Percentiles rank a stretch among this genome's conserved stretches.
Evolutionary conservation across 1,140 invertebrate genomes (phyloP).

Genomic region (Dinoponera quadriceps): DNA sequence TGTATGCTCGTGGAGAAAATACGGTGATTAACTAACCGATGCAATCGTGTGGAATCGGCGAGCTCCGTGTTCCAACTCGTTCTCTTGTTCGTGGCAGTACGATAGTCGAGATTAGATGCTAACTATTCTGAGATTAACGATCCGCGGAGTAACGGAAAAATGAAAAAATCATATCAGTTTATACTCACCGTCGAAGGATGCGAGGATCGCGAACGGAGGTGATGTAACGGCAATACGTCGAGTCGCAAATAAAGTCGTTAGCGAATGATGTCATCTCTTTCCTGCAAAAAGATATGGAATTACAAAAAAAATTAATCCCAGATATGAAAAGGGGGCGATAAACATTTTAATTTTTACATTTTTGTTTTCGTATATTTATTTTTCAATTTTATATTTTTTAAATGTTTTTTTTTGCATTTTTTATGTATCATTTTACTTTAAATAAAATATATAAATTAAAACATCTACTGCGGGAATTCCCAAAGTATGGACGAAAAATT

Average conservation of each 20-base stretch:
- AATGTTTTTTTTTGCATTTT: too few relatives aligned
- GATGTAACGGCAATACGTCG: neutral
- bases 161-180: neutral
- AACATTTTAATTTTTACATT: constrained; percentile 1
- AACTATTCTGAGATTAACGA: constrained; percentile 9
- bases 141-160: too few relatives aligned
- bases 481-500: too few relatives aligned
- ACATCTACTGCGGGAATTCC: too few relatives aligned
- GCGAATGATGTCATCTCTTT: neutral
- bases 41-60: neutral
- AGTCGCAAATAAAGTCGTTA: constrained; percentile 16
- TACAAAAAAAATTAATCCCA: neutral
- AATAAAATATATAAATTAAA: too few relatives aligned
- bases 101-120: constrained; percentile 25
- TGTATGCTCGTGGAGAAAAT: neutral
- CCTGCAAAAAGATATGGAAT: neutral
- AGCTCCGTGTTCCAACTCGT: neutral
- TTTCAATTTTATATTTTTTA: too few relatives aligned
- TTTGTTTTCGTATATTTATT: too few relatives aligned
- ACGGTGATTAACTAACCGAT: neutral
- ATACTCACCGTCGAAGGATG: neutral
- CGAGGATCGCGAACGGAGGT: neutral
- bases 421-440: too few relatives aligned
- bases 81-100: neutral
- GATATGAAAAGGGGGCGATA: neutral